Conservation (phyloP, 2,888 invertebrate species). For the Tinea semifulvella region DNA sequence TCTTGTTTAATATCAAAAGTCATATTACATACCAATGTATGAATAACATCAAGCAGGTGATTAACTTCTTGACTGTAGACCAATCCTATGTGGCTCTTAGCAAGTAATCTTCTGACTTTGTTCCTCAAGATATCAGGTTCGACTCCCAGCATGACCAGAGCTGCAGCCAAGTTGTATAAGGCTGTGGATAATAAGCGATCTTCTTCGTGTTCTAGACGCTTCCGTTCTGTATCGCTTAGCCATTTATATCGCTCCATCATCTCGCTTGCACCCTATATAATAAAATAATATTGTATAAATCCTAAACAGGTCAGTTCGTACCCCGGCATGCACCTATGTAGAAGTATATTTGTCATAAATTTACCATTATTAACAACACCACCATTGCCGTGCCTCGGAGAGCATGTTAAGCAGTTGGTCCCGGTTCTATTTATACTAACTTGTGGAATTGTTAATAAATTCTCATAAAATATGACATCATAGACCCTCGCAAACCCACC, state of each 20-base stretch:
- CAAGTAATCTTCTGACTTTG: conserved; percentile 89
- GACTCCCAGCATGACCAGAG: conserved; percentile 92
- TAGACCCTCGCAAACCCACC: too few relatives aligned
- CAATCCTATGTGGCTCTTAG: conserved; percentile 98
- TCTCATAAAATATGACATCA: too few relatives aligned
- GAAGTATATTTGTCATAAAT: too few relatives aligned
- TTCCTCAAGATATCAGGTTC: conserved; percentile 84
- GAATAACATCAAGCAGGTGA: conserved; percentile 92
- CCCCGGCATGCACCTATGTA: too few relatives aligned
- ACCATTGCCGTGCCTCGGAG: too few relatives aligned
- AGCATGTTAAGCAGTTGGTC: too few relatives aligned
- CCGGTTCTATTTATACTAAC: too few relatives aligned
- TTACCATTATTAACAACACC: too few relatives aligned
- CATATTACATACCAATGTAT: conserved; percentile 89
- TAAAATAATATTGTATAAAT: neutral
- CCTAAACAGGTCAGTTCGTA: too few relatives aligned
- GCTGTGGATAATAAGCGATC: conserved; percentile 94
- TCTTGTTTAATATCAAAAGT: too few relatives aligned
- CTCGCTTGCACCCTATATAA: conserved; percentile 83
- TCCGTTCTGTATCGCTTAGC: conserved; percentile 90
- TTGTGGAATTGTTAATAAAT: too few relatives aligned
- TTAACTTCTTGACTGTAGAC: conserved; percentile 98
- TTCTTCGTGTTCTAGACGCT: conserved; percentile 97
- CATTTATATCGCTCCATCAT: conserved; percentile 99
- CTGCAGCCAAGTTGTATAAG: conserved; percentile 95